phyloP scores from a whole-genome alignment of 2,113 vertebrate genomes.

The Albula glossodonta region DNA sequence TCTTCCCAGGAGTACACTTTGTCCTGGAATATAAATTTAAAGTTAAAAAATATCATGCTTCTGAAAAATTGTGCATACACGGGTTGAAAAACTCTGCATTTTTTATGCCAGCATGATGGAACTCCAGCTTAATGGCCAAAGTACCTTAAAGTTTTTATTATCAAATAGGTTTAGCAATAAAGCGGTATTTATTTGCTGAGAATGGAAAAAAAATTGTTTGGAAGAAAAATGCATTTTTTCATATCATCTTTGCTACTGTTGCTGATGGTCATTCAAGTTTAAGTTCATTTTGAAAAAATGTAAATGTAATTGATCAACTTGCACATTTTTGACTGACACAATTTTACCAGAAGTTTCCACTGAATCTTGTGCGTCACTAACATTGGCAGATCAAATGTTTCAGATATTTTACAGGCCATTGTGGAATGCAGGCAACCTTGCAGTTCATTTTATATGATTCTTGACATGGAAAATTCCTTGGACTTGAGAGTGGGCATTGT shows the following conservation, averaged over 20 bases:
- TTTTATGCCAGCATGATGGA: background rate
- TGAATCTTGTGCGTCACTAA: slow-evolving; percentile 46
- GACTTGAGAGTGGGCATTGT: background rate
- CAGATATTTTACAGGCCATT: slow-evolving; percentile 43
- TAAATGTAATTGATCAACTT: slow-evolving; percentile 14
- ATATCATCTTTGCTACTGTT: too few species aligned
- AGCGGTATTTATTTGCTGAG: background rate
- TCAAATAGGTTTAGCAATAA: too few species aligned
- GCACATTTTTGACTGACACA: background rate
- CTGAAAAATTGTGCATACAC: background rate
- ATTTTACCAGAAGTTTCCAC: slow-evolving; percentile 19
- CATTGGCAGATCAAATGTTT: slow-evolving; percentile 42
- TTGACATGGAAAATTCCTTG: slow-evolving; percentile 9
- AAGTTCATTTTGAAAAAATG: background rate
- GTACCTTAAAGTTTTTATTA: background rate
- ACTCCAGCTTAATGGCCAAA: background rate
- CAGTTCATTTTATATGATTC: slow-evolving; percentile 5
- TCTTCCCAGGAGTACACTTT: slow-evolving; percentile 1
- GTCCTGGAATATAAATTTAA: slow-evolving; percentile 1
- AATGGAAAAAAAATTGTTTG: too few species aligned
- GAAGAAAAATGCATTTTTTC: too few species aligned
- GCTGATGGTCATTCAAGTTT: too few species aligned
- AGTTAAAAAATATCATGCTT: slow-evolving; percentile 5
- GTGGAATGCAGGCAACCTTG: slow-evolving; percentile 35
- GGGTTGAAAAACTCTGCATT: background rate